Evolutionary conservation across 2,888 invertebrate species (phyloP).

Genomic region (Timema podura): DNA sequence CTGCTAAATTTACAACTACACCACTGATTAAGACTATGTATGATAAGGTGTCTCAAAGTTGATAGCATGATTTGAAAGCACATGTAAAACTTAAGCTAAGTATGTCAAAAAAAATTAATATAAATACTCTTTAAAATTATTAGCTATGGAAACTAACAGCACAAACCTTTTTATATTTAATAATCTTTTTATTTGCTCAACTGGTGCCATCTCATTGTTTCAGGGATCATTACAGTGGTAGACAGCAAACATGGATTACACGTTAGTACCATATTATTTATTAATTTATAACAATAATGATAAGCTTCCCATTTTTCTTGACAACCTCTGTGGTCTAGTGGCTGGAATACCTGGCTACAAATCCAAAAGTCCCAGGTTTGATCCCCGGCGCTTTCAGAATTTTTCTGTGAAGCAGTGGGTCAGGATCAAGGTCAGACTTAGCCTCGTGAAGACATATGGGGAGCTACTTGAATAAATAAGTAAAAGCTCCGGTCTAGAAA

Average conservation of each 20-base stretch:
- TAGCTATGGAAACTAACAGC: neutral
- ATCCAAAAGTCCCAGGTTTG: neutral
- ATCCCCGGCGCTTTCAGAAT: neutral
- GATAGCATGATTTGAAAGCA: neutral
- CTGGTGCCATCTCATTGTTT: slow-evolving; percentile 36
- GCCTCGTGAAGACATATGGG: too few species aligned
- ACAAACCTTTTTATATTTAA: neutral
- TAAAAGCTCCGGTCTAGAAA: too few species aligned
- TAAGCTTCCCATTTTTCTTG: too few species aligned
- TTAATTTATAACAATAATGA: neutral
- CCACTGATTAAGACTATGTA: too few species aligned
- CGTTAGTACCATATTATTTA: slow-evolving; percentile 38
- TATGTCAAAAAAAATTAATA: neutral
- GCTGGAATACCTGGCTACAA: neutral
- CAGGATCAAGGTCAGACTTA: too few species aligned
- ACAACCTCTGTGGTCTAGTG: neutral
- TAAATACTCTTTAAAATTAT: neutral
- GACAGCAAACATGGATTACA: slow-evolving; percentile 49
- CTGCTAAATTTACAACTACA: too few species aligned
- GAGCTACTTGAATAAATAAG: too few species aligned
- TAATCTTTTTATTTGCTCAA: neutral
- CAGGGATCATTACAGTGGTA: slow-evolving; percentile 48
- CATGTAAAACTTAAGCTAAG: neutral
- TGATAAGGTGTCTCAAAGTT: too few species aligned
- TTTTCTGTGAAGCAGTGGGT: neutral